Evolutionary conservation across 37 sponge, comb jelly and placozoan genomes (phyloP).

Genomic region (Oopsacas minuta): DNA sequence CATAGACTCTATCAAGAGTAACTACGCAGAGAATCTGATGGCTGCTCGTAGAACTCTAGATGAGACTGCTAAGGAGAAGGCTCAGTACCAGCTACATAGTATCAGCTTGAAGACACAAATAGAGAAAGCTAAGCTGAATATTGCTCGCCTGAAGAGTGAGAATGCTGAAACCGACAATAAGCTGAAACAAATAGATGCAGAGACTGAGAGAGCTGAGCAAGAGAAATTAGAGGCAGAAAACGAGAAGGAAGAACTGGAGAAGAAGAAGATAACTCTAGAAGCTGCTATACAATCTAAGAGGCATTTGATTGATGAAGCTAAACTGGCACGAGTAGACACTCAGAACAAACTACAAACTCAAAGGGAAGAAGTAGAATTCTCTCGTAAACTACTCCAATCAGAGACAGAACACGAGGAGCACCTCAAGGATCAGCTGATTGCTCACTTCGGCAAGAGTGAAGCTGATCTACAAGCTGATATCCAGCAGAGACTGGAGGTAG

Average conservation of each 20-base stretch:
- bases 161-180: background rate
- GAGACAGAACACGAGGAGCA: background rate
- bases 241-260: background rate
- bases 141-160: background rate
- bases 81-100: background rate
- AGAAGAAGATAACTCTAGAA: background rate
- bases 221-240: background rate
- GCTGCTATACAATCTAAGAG: background rate
- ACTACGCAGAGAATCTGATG: background rate
- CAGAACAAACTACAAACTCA: background rate
- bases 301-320: background rate
- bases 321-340: background rate
- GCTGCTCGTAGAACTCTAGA: background rate
- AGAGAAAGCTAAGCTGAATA: background rate
- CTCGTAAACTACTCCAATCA: background rate
- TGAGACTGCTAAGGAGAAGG: slow-evolving; percentile 9
- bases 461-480: background rate
- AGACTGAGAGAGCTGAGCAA: background rate
- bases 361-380: background rate
- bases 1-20: background rate
- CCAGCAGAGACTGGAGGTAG: background rate
- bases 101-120: background rate
- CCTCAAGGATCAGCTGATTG: background rate
- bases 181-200: background rate
- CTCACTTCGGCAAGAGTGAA: slow-evolving; percentile 6